A percentile compares a stretch with the other conserved stretches of the same genome.
Conservation (phyloP, 2,113 vertebrate genomes). For the Cyanoliseus patagonus region DNA sequence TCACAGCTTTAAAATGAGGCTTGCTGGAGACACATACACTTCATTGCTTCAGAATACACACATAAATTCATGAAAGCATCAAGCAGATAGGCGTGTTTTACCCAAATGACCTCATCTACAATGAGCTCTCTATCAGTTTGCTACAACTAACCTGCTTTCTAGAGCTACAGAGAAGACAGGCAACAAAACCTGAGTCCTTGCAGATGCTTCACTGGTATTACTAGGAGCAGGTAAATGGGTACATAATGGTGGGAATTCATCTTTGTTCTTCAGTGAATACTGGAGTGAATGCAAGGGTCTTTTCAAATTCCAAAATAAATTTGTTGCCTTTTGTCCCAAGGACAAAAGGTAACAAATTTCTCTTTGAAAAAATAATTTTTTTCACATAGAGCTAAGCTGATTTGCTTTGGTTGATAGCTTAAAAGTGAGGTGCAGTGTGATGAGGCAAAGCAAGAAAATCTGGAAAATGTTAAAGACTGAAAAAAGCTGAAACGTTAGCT, state of each 20-base stretch:
- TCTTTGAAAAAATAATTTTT: neutral
- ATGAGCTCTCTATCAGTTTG: neutral
- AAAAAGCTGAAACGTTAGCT: conserved; percentile 3
- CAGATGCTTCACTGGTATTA: neutral
- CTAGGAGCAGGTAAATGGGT: neutral
- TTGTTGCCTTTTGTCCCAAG: neutral
- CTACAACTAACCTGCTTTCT: neutral
- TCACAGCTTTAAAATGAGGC: neutral
- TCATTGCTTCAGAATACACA: neutral
- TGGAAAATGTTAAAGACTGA: neutral
- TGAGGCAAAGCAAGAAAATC: neutral
- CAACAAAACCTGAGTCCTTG: neutral
- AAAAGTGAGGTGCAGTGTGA: neutral
- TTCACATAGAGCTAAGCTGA: neutral
- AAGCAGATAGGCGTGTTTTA: neutral
- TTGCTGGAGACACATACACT: neutral
- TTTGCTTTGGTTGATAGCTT: neutral
- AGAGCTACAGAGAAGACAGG: neutral
- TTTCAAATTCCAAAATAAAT: neutral
- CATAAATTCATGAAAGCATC: neutral
- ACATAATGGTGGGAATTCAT: neutral
- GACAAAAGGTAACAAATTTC: no score
- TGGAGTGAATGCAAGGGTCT: neutral
- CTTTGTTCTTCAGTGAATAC: neutral
- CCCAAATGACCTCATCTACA: neutral